Base-by-base conservation (phyloP, 2,797 vertebrate genomes). In the Macroramphosus scolopax region DNA sequence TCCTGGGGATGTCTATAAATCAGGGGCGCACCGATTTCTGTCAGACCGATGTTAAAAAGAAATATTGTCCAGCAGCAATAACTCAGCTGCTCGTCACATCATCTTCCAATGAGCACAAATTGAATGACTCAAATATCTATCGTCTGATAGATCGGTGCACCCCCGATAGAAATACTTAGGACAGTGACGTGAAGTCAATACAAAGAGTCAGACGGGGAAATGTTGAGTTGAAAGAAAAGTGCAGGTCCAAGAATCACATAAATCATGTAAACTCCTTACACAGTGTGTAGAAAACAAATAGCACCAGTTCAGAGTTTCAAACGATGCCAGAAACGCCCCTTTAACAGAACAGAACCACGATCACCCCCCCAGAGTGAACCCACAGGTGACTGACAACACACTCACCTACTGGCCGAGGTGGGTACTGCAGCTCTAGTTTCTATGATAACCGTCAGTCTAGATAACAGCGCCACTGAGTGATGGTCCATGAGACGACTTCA, bases 391-490 rank as follows among this genome's bases (percentile, higher is more conserved):
- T n/a, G n/a, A n/a, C n/a, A 69, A 83, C 63, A 81, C 55, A 69
- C 50, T 74, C 46, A 50, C 84, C 80, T 80, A 88, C 79, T 66
- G 72, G 73, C 82, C 80, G 86, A 59, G 66, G 72, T 72, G 65
- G 78, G 89, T 87, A 89, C 84, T 89, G 87, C 83, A 72, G 77
- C 72, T 83, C 82, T 89, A 88, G 80, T 78, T 58, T 76, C 68
- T 77, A 81, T 80, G 59, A 69, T 81, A 67, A 63, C 80, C 65
- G 76, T 81, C 75, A 77, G 72, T 83, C 73, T 84, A 78, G 58
- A 74, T 49, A 75, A 75, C 50, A 37, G 55, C 9, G 64, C 68
- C 73, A 49, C 25, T 51, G 70, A 69, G 46, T 41, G 63, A 57
- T 51, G 63, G 33, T 40, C 24, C 44, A 28, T 17, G 51, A 45